Evolutionary conservation across 2,797 vertebrate genomes (phyloP), one percentile per base, ranked within the genome.

Genomic region (Enteromius unitaeniatus): DNA sequence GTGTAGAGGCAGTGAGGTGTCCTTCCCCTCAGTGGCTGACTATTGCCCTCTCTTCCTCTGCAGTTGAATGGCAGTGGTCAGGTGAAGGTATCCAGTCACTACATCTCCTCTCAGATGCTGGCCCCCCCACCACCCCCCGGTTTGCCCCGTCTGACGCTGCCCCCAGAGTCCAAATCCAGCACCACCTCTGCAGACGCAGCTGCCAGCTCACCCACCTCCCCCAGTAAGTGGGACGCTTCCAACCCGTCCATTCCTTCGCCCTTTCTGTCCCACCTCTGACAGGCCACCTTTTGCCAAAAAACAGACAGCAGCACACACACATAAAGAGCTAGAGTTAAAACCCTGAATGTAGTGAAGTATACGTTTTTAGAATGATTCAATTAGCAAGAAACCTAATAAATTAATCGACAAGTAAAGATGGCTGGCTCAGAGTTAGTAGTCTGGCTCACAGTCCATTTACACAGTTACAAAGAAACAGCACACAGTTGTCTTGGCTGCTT

Each of bases 41-140:
- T 85, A 79, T 86, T 87, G 87, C 89, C 87, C 87, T 86, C 83
- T 88, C 86, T 89, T 88, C 89, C 85, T 76, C 89, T 91, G 11
- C 94, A 98, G 97, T 93, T 97, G 92, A 98, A 97, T 91, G 97
- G 97, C 95, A 96, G 96, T 92, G 96, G 95, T 91, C 97, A 97
- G 94, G 94, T 97, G 89, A 98, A 97, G 94, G 95, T 97, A 88
- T 93, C 97, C 92, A 95, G 95, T 93, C 97, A 97, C 94, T 97
- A 97, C 94, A 95, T 98, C 93, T 94, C 97, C 86, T 95, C 97
- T 86, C 97, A 97, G 95, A 97, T 97, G 96, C 94, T 97, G 95
- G 96, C 94, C 6, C 95, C 96, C 23, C 96, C 94, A 60, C 94
- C 93, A 82, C 95, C 95, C 91, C 96, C 92, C 14, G 96, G 94